phyloP scores from a whole-genome alignment of 2,113 vertebrate species.

The Oophaga pumilio region DNA sequence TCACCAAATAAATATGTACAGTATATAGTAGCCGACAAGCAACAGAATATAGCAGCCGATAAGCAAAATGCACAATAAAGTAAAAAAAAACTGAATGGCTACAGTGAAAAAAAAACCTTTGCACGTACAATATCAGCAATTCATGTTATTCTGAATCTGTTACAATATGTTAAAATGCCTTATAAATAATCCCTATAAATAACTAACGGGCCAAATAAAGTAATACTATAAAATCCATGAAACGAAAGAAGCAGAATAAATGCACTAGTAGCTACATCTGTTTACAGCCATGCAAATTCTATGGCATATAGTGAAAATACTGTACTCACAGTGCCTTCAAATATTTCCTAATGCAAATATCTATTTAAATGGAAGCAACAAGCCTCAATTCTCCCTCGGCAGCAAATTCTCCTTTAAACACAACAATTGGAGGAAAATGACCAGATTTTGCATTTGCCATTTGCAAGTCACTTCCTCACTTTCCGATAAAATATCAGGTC shows the following conservation, averaged over 20 bases:
- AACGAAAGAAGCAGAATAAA: not conserved
- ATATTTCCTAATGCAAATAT: slow-evolving; percentile 31
- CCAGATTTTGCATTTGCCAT: slow-evolving; percentile 40
- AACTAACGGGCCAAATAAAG: not conserved
- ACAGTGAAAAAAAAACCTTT: not conserved
- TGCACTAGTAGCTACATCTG: not conserved
- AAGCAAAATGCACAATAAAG: not conserved
- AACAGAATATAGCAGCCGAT: not conserved
- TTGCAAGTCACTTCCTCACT: slow-evolving; percentile 3
- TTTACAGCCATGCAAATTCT: slow-evolving; percentile 28
- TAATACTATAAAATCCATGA: not conserved
- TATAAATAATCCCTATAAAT: not conserved
- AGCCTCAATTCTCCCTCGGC: not conserved
- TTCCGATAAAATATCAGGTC: not conserved
- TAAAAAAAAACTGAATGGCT: not conserved
- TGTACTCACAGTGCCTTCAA: slow-evolving; percentile 10
- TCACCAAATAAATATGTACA: too few species aligned
- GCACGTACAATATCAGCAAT: not conserved
- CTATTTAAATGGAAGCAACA: slow-evolving; percentile 33
- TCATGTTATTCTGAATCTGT: not conserved
- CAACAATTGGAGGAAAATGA: slow-evolving; percentile 29
- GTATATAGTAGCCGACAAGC: too few species aligned
- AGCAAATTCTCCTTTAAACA: slow-evolving; percentile 17
- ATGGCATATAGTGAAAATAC: slow-evolving; percentile 1
- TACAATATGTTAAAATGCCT: not conserved